A percentile compares a stretch with the other conserved stretches of the same genome.
Evolutionary conservation across 2,797 vertebrate species (phyloP).

Genomic region (Tenualosa ilisha): DNA sequence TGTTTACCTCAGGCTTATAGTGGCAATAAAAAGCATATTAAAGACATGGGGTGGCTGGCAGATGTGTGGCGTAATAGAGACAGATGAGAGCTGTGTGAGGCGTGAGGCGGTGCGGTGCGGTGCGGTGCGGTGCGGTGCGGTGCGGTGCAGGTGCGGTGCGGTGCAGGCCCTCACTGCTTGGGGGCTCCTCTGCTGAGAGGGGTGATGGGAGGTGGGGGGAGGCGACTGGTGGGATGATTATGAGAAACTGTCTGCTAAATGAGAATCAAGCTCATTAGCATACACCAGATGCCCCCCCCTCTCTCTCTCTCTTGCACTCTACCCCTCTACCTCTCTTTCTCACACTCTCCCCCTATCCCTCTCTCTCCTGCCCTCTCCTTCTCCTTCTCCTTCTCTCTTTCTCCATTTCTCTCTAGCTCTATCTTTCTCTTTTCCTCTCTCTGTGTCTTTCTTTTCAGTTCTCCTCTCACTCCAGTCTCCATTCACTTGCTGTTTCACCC

Average conservation of each 20-base stretch:
- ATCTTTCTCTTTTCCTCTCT: neutral
- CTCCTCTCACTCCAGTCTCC: neutral
- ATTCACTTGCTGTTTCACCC: neutral
- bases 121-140: neutral
- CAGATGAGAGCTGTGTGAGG: conserved; percentile 34
- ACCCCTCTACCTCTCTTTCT: neutral
- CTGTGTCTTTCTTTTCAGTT: neutral
- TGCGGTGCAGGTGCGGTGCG: neutral
- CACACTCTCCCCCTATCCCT: neutral
- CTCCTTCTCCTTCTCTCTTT: conserved; percentile 8
- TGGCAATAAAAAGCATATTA: conserved; percentile 40
- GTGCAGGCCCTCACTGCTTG: neutral
- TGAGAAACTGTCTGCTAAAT: conserved; percentile 31
- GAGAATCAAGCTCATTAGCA: conserved; percentile 40
- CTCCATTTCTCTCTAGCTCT: neutral
- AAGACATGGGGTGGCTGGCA: conserved; percentile 30
- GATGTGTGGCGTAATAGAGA: conserved; percentile 43
- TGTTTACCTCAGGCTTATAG: conserved; percentile 9
- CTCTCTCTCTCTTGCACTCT: neutral
- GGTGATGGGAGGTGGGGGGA: neutral
- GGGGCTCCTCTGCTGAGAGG: neutral
- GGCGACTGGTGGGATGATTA: neutral
- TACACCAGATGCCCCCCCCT: conserved; percentile 36
- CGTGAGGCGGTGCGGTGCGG: neutral
- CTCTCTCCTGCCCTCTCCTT: neutral